These are phyloP conservation scores for Calypte anna DNA, from an alignment of 2,113 vertebrate genomes.

Conservation along the genomic window DNA sequence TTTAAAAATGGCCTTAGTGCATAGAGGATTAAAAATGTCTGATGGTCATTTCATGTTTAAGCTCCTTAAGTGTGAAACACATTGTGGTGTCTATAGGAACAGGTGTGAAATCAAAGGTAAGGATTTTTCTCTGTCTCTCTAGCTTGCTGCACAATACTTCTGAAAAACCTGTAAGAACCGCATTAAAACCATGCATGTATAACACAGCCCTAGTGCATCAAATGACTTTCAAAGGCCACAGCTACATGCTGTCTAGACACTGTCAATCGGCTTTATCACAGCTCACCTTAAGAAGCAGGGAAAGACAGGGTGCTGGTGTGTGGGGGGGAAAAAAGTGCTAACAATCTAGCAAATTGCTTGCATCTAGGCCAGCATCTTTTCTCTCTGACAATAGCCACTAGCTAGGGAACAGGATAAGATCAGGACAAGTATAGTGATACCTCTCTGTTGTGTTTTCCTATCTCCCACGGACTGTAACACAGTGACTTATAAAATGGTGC, in stretches of 20 bases:
- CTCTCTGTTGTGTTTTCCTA: not conserved
- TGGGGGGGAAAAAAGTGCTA: not conserved
- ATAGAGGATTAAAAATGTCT: not conserved
- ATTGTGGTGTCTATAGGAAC: not conserved
- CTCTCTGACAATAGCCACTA: not conserved
- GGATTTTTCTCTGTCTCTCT: not conserved
- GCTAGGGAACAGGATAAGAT: not conserved
- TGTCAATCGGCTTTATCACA: not conserved
- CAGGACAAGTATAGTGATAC: not conserved
- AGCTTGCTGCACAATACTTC: not conserved
- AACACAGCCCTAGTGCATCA: not conserved
- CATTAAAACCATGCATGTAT: slow-evolving; percentile 26
- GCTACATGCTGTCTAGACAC: not conserved
- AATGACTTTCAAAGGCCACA: not conserved
- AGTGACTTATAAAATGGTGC: not conserved
- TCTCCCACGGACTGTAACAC: not conserved
- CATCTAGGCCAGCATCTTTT: not conserved
- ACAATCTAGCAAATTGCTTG: not conserved
- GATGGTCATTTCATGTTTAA: not conserved
- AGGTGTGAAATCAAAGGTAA: slow-evolving; percentile 34
- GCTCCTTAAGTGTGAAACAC: not conserved
- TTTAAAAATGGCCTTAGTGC: not conserved
- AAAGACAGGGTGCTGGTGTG: not conserved
- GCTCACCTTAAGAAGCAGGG: not conserved
- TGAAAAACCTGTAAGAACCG: not conserved